phyloP scores from a whole-genome alignment of 2,797 vertebrate genomes.

The Mormyrus hasselquistii region DNA sequence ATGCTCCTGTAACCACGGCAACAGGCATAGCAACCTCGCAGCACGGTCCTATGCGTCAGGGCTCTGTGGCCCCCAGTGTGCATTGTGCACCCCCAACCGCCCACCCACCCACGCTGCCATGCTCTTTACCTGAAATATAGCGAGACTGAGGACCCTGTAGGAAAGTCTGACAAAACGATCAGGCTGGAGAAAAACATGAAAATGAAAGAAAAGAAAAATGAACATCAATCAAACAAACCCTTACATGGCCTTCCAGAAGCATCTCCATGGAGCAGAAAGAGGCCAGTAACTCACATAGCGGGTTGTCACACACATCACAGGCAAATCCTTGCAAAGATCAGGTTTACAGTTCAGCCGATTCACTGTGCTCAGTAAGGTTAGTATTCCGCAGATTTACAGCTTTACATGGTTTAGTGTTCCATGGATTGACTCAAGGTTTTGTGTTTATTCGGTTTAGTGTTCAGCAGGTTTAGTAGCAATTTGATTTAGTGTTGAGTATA shows the following conservation, averaged over 20 bases:
- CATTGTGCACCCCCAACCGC: background rate
- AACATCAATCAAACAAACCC: background rate
- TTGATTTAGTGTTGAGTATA: background rate
- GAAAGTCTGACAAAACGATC: background rate
- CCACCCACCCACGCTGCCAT: background rate
- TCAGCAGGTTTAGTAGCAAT: background rate
- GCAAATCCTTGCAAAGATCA: background rate
- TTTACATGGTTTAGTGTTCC: background rate
- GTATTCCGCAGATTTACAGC: too few species aligned
- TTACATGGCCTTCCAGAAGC: background rate
- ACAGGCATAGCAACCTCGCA: background rate
- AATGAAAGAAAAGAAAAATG: background rate
- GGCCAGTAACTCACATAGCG: background rate
- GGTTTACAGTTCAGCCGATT: background rate
- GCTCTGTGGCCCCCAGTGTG: background rate
- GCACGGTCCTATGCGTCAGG: background rate
- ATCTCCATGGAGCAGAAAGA: background rate
- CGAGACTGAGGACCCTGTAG: background rate
- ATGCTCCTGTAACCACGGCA: slow-evolving; percentile 7
- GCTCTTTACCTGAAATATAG: background rate
- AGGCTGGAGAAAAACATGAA: background rate
- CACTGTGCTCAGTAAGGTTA: background rate
- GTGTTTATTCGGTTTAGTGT: background rate
- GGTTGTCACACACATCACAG: background rate
- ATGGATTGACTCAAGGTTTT: background rate